phyloP scores from a whole-genome alignment of 2,888 invertebrate genomes.

The Conistra vaccinii region DNA sequence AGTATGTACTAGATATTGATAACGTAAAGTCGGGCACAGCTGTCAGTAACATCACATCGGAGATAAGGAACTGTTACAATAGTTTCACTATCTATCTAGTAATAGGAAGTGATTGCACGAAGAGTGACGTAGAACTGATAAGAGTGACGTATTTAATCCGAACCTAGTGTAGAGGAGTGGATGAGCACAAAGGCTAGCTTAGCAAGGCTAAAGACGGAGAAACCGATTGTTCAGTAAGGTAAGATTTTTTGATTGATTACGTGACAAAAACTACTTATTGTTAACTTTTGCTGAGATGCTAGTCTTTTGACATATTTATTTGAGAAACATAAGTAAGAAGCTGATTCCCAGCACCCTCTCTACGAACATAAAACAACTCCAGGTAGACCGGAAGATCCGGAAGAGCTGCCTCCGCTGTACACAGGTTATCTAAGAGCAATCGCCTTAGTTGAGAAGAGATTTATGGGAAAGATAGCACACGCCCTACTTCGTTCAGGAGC shows the following conservation, averaged over 20 bases:
- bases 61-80: conserved; percentile 37
- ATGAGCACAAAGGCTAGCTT: not conserved
- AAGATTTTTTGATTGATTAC: not conserved
- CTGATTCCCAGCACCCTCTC: too few species aligned
- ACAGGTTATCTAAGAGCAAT: too few species aligned
- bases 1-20: conserved; percentile 12
- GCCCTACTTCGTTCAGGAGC: too few species aligned
- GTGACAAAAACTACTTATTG: not conserved
- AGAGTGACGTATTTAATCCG: conserved; percentile 1
- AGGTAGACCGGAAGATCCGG: too few species aligned
- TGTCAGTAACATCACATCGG: conserved; percentile 13
- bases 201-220: not conserved
- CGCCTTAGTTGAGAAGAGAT: too few species aligned
- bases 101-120: conserved; percentile 24
- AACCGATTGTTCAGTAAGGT: not conserved
- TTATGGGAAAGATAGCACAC: too few species aligned
- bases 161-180: not conserved
- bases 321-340: too few species aligned
- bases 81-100: conserved; percentile 10
- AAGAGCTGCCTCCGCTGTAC: too few species aligned
- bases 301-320: not conserved
- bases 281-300: not conserved
- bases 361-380: too few species aligned
- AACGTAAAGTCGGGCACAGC: conserved; percentile 29
- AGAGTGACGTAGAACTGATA: conserved; percentile 29